A percentile compares a stretch with the other conserved stretches of the same genome.
These are phyloP conservation scores for Hippoglossus hippoglossus DNA, from an alignment of 2,797 vertebrate species.

Conservation along the genomic window DNA sequence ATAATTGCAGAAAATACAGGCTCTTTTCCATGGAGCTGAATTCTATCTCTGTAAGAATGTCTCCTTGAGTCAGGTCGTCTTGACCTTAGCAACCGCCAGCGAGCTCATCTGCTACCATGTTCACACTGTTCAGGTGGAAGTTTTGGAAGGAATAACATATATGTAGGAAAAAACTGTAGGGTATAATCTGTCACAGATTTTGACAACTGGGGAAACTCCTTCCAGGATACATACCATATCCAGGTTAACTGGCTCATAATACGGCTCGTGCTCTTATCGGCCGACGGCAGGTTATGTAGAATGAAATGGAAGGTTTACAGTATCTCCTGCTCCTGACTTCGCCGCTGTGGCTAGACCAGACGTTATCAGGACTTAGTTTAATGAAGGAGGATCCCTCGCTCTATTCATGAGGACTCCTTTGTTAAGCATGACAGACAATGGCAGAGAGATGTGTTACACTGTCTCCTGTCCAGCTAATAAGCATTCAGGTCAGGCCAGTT, in stretches of 20 bases:
- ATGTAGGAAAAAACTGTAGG: not conserved
- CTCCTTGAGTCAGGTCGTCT: conserved; percentile 15
- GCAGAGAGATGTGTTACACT: conserved; percentile 6
- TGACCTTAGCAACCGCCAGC: conserved; percentile 5
- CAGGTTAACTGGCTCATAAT: conserved; percentile 25
- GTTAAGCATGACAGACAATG: conserved; percentile 18
- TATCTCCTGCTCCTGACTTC: conserved; percentile 28
- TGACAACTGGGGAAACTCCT: conserved; percentile 6
- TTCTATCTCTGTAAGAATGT: not conserved
- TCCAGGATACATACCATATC: conserved; percentile 7
- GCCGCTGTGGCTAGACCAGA: conserved; percentile 23
- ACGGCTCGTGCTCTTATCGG: conserved; percentile 30
- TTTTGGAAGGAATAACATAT: not conserved
- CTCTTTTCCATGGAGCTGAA: not conserved
- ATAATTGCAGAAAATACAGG: not conserved
- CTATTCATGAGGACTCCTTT: conserved; percentile 31
- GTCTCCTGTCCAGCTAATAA: conserved; percentile 30
- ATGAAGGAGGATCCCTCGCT: conserved; percentile 16
- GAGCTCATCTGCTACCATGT: conserved; percentile 7
- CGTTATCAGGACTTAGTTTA: conserved; percentile 38
- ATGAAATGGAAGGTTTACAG: conserved; percentile 23
- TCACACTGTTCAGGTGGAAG: conserved; percentile 12
- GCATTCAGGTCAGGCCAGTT: conserved; percentile 38
- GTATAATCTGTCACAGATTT: conserved; percentile 11
- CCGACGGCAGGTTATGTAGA: conserved; percentile 34